phyloP scores from a whole-genome alignment of 1,140 invertebrate genomes.

The Lepidurus arcticus region DNA sequence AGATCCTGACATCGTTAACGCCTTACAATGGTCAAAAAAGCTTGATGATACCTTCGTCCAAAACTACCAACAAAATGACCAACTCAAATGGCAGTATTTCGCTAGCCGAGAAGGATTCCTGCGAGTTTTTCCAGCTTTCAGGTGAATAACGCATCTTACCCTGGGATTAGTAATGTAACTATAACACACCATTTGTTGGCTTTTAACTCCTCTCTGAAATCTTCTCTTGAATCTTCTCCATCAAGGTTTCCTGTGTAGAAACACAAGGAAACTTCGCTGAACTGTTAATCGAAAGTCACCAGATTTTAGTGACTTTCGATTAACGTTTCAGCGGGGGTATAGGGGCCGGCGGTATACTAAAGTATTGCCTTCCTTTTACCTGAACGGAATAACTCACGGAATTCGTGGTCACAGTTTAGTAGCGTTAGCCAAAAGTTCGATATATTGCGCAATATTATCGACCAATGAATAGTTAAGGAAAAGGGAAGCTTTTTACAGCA shows the following conservation, averaged over 20 bases:
- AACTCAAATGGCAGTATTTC: constrained; percentile 52
- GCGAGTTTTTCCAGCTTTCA: constrained; percentile 47
- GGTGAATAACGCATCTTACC: constrained; percentile 33
- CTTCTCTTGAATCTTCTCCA: background rate
- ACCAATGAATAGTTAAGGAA: no score
- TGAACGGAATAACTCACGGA: no score
- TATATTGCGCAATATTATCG: no score
- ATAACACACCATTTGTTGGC: background rate
- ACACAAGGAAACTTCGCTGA: no score
- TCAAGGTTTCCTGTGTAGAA: background rate
- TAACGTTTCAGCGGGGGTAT: no score
- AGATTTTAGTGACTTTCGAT: no score
- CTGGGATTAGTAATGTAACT: background rate
- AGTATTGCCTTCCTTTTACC: no score
- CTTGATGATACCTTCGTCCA: constrained; percentile 47
- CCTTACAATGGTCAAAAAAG: constrained; percentile 46
- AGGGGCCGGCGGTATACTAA: no score
- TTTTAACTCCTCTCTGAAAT: background rate
- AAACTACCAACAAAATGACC: constrained; percentile 45
- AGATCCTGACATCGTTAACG: constrained; percentile 47
- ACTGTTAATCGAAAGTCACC: no score
- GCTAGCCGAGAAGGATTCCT: constrained; percentile 50
- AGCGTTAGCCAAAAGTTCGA: no score
- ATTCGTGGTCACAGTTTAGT: no score
- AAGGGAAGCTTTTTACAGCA: background rate